Conservation (phyloP, 1,140 invertebrate species). For the Apocrypta bakeri region DNA sequence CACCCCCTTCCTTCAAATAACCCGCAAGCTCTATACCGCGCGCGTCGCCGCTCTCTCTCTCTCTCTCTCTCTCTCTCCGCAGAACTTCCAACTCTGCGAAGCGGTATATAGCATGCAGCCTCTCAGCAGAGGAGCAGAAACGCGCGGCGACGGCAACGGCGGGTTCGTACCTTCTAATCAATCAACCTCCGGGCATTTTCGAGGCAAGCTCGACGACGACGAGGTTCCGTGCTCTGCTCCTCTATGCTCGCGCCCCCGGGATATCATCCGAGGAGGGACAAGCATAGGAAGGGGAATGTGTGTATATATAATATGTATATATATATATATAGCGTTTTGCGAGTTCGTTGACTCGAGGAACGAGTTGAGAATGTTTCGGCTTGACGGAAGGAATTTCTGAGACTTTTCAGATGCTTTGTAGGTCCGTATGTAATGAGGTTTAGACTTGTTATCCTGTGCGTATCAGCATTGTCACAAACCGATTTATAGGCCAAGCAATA, state of each 20-base stretch:
- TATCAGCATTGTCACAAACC: no score
- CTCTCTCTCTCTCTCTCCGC: slow-evolving; percentile 62
- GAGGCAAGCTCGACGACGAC: slow-evolving; percentile 45
- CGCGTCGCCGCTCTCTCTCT: slow-evolving; percentile 16
- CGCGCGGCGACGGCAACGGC: no score
- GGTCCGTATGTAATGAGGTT: no score
- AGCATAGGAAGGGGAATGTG: neutral
- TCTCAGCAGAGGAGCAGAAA: slow-evolving; percentile 43
- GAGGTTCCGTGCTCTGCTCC: neutral
- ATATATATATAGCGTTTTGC: slow-evolving; percentile 25
- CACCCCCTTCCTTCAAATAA: slow-evolving; percentile 68
- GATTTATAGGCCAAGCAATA: no score
- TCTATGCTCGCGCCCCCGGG: slow-evolving; percentile 51
- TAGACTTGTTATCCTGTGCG: no score
- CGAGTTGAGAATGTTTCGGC: neutral
- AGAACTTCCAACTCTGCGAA: slow-evolving; percentile 47
- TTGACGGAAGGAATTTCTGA: neutral
- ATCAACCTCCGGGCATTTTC: slow-evolving; percentile 72
- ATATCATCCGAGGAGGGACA: slow-evolving; percentile 54
- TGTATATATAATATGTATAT: no score
- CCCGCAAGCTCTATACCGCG: slow-evolving; percentile 64
- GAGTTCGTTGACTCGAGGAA: slow-evolving; percentile 43
- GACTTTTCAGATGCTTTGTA: neutral
- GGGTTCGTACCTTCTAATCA: slow-evolving; percentile 72
- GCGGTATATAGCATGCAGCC: neutral